These are phyloP conservation scores for Epistrophe eligans DNA, from an alignment of 2,888 invertebrate species.

Conservation along the genomic window DNA sequence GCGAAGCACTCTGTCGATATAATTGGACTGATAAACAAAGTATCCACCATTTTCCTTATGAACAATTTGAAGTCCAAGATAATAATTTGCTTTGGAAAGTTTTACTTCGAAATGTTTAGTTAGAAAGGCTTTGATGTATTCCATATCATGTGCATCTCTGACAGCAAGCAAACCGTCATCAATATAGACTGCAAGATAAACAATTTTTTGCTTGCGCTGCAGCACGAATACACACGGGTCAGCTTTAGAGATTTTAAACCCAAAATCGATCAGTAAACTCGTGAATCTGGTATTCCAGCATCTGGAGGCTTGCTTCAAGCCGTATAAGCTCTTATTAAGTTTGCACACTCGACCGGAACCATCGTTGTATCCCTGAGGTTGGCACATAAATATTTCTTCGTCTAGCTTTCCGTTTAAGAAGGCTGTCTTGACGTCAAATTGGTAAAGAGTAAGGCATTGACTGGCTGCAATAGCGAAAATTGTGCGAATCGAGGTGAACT, in stretches of 20 bases:
- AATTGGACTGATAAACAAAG: constrained; percentile 56
- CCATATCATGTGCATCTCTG: constrained; percentile 18
- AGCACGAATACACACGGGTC: constrained; percentile 78
- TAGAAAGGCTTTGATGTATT: neutral
- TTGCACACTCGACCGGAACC: constrained; percentile 67
- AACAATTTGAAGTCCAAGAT: constrained; percentile 34
- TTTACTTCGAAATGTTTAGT: constrained; percentile 21
- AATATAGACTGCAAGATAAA: constrained; percentile 77
- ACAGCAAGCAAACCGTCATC: constrained; percentile 77
- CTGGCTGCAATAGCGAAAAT: constrained; percentile 68
- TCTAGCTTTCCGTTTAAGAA: constrained; percentile 51
- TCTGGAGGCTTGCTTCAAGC: constrained; percentile 68
- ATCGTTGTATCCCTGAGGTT: constrained; percentile 62
- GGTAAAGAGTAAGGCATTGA: constrained; percentile 18
- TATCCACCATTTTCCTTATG: constrained; percentile 48
- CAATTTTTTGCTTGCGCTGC: too few species aligned
- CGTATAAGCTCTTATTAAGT: constrained; percentile 76
- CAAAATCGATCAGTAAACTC: constrained; percentile 14
- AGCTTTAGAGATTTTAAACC: constrained; percentile 63
- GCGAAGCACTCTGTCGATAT: constrained; percentile 58
- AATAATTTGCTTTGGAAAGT: constrained; percentile 17
- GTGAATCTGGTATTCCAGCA: constrained; percentile 31
- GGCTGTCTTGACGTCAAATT: constrained; percentile 41
- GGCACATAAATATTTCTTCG: constrained; percentile 51
- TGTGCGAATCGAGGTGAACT: constrained; percentile 14